phyloP scores from a whole-genome alignment of 2,888 invertebrate species.

The Aphidoletes aphidimyza region DNA sequence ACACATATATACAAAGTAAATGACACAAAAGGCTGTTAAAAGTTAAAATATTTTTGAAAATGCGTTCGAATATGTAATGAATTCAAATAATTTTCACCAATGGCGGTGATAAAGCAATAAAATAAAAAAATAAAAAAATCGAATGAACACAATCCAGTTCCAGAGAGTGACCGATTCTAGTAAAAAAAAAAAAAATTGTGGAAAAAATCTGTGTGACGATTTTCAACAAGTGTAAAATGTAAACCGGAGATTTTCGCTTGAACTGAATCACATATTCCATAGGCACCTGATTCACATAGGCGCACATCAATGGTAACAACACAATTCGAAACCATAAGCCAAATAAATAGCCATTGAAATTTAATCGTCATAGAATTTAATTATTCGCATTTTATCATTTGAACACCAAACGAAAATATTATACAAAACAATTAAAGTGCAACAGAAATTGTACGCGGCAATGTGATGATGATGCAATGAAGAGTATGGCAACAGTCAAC shows the following conservation, averaged over 20 bases:
- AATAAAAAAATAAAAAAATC: not conserved
- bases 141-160: not conserved
- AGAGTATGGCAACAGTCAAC: not conserved
- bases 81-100: conserved; percentile 26
- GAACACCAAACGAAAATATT: conserved; percentile 4
- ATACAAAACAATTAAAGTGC: conserved; percentile 18
- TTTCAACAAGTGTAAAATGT: conserved; percentile 13
- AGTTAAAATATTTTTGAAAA: not conserved
- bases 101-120: not conserved
- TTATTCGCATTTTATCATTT: conserved; percentile 6
- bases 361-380: conserved; percentile 18
- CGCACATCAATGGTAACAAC: not conserved
- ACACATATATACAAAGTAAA: not conserved
- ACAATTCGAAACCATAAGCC: not conserved
- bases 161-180: no score
- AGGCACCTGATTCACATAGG: not conserved
- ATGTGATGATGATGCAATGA: not conserved
- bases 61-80: conserved; percentile 22
- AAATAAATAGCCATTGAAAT: conserved; percentile 27
- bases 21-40: not conserved
- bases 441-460: not conserved
- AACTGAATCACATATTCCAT: no score
- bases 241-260: no score
- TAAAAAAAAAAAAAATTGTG: not conserved
- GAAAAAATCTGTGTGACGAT: not conserved